These are phyloP conservation scores for Bufotes viridis DNA, from an alignment of 2,797 vertebrate genomes.

Conservation along the genomic window DNA sequence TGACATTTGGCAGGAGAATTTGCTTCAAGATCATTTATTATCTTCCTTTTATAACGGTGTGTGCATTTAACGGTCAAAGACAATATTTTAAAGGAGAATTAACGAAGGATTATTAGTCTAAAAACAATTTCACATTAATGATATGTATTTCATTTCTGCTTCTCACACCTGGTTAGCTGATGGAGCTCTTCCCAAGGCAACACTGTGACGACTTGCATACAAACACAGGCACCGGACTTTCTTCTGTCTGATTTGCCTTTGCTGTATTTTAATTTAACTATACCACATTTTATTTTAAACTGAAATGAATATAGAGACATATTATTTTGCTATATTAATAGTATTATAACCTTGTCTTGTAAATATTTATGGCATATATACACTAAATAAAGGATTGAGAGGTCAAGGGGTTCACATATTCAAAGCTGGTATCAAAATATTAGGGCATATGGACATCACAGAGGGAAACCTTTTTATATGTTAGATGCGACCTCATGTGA, in stretches of 20 bases:
- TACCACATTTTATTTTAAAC: background rate
- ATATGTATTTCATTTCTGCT: slow-evolving; percentile 79
- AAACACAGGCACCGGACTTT: slow-evolving; percentile 53
- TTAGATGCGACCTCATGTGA: too few species aligned
- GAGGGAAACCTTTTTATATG: too few species aligned
- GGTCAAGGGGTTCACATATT: background rate
- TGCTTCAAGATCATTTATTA: slow-evolving; percentile 98
- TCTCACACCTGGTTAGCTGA: slow-evolving; percentile 81
- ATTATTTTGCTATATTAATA: too few species aligned
- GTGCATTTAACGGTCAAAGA: slow-evolving; percentile 95
- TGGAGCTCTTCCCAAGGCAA: slow-evolving; percentile 68
- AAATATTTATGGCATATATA: too few species aligned
- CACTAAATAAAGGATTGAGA: background rate
- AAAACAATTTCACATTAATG: slow-evolving; percentile 86
- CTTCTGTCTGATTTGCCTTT: background rate
- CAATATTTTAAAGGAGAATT: slow-evolving; percentile 87
- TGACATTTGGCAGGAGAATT: slow-evolving; percentile 96
- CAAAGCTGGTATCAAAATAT: background rate
- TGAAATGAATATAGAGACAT: background rate
- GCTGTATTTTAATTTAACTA: background rate
- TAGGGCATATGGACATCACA: too few species aligned
- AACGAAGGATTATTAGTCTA: slow-evolving; percentile 85
- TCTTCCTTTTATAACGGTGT: slow-evolving; percentile 90
- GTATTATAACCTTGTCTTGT: too few species aligned
- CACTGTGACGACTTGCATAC: slow-evolving; percentile 30